A percentile compares a stretch with the other conserved stretches of the same genome.
phyloP scores from a whole-genome alignment of 2,888 invertebrate genomes.

The Drosophila mettleri region DNA sequence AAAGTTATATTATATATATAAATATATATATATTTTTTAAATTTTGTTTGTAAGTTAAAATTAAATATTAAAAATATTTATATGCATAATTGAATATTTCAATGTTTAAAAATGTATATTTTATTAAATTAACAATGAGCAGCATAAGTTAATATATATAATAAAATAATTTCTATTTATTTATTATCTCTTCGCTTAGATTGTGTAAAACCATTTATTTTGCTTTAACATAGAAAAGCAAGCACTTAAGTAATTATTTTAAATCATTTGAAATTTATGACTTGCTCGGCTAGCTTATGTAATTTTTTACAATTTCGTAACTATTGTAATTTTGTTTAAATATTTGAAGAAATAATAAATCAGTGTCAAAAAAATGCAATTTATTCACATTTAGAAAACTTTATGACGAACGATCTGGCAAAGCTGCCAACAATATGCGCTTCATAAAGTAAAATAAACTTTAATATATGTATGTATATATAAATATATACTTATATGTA shows the following conservation, averaged over 20 bases:
- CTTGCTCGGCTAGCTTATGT: not conserved
- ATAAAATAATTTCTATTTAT: too few relatives aligned
- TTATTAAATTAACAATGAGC: too few relatives aligned
- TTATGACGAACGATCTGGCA: conserved; percentile 42
- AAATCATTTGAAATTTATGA: not conserved
- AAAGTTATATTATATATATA: too few relatives aligned
- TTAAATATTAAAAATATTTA: too few relatives aligned
- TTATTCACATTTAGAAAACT: conserved; percentile 39
- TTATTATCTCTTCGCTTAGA: too few relatives aligned
- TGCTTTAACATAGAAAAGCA: too few relatives aligned
- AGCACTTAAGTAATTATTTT: not conserved
- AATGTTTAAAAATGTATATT: too few relatives aligned
- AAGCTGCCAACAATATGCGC: not conserved
- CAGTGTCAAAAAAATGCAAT: not conserved
- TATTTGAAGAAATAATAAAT: not conserved
- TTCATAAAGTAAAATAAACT: conserved; percentile 33
- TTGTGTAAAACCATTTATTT: too few relatives aligned
- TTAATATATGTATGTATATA: conserved; percentile 26
- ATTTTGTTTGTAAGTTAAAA: too few relatives aligned
- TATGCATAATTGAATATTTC: too few relatives aligned
- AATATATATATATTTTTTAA: too few relatives aligned
- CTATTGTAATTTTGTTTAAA: not conserved
- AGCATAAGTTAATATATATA: too few relatives aligned
- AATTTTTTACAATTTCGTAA: not conserved
- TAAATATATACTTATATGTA: conserved; percentile 11